phyloP scores from a whole-genome alignment of 2,113 vertebrate genomes.

The Colinus virginianus region DNA sequence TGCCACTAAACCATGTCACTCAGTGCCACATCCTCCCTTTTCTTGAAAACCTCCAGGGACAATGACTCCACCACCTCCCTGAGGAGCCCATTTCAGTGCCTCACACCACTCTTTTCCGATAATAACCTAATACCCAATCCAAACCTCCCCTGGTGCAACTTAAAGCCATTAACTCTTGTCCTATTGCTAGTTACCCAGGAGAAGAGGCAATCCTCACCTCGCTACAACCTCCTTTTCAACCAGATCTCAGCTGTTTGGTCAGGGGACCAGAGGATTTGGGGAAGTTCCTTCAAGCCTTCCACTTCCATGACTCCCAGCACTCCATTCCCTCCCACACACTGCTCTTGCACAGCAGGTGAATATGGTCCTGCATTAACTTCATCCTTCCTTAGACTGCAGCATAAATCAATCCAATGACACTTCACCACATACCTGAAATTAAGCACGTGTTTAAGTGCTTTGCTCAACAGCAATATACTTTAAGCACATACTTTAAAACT shows the following conservation, averaged over 20 bases:
- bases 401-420: conserved; percentile 51
- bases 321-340: background rate
- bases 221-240: background rate
- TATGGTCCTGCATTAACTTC: background rate
- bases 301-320: background rate
- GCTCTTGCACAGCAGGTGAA: background rate
- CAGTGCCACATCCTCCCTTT: no score
- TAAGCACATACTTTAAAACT: conserved; percentile 68
- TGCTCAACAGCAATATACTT: conserved; percentile 69
- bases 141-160: no score
- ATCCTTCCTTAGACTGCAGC: background rate
- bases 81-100: no score
- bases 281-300: background rate
- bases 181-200: no score
- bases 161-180: no score
- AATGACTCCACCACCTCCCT: no score
- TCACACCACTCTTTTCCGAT: no score
- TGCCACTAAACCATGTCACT: no score
- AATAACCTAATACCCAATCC: no score
- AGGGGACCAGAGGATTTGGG: background rate
- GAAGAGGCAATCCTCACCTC: no score
- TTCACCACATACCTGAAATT: conserved; percentile 53
- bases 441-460: conserved; percentile 61
- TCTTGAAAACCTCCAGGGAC: no score
- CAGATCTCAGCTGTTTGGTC: background rate